phyloP scores from a whole-genome alignment of 2,888 invertebrate species.

The Penaeus monodon region DNA sequence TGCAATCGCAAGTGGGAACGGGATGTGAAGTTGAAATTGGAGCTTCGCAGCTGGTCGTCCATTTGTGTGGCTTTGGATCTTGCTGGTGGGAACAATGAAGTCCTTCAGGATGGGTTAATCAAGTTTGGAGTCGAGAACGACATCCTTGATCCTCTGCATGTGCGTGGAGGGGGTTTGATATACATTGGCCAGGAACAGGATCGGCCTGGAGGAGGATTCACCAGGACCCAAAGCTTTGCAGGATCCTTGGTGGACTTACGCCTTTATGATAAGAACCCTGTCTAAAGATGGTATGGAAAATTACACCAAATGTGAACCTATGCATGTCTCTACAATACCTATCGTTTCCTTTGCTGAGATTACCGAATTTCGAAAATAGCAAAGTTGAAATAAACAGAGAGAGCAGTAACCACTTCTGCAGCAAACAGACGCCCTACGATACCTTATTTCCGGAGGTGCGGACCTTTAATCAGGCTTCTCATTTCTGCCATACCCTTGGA shows the following conservation, averaged over 20 bases:
- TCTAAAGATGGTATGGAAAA: background rate
- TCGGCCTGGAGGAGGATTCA: conserved; percentile 50
- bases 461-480: too few species aligned
- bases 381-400: conserved; percentile 15
- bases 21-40: conserved; percentile 21
- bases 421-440: background rate
- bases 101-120: conserved; percentile 34
- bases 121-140: background rate
- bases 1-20: conserved; percentile 31
- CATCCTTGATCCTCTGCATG: background rate
- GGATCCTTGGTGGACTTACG: conserved; percentile 37
- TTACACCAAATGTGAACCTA: conserved; percentile 22
- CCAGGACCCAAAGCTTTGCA: conserved; percentile 44
- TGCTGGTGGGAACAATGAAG: background rate
- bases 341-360: conserved; percentile 41
- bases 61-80: conserved; percentile 39
- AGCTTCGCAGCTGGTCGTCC: conserved; percentile 38
- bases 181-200: conserved; percentile 59
- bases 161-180: conserved; percentile 33
- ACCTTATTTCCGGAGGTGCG: conserved; percentile 39
- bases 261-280: conserved; percentile 20
- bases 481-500: too few species aligned
- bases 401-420: background rate
- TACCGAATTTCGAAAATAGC: conserved; percentile 25
- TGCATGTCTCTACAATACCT: background rate